A percentile compares a stretch with the other conserved stretches of the same genome.
These are phyloP conservation scores for Pelochelys cantorii DNA, from an alignment of 2,797 vertebrate species.

Conservation along the genomic window DNA sequence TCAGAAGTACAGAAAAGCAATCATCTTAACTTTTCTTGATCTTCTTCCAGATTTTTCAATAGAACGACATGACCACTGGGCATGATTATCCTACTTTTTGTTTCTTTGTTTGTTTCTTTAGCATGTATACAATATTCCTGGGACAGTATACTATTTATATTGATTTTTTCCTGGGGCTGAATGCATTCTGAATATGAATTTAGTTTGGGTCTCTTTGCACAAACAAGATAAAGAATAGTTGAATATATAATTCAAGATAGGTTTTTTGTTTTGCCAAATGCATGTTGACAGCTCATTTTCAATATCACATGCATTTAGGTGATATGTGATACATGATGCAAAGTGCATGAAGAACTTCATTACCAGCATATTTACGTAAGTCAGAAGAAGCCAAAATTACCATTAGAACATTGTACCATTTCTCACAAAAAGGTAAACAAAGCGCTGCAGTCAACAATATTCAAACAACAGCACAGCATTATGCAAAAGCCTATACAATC, in stretches of 20 bases:
- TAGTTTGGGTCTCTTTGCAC: background rate
- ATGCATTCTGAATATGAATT: background rate
- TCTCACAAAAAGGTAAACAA: background rate
- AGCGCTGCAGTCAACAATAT: background rate
- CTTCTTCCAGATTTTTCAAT: background rate
- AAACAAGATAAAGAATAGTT: background rate
- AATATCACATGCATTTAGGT: background rate
- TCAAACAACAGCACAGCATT: background rate
- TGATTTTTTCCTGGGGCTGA: background rate
- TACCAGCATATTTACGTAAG: background rate
- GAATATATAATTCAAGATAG: background rate
- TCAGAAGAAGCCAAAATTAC: background rate
- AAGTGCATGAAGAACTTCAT: background rate
- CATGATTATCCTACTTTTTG: background rate
- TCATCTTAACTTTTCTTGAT: background rate
- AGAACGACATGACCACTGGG: background rate
- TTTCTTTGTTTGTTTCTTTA: background rate
- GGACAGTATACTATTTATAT: background rate
- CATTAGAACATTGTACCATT: background rate
- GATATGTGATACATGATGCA: background rate
- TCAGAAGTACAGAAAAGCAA: background rate
- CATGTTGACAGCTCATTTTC: background rate
- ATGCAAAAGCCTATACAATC: background rate
- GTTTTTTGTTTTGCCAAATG: constrained; percentile 35
- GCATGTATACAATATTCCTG: background rate